These are phyloP conservation scores for Drosophila guanche DNA, from an alignment of 1,140 invertebrate genomes.

Conservation along the genomic window DNA sequence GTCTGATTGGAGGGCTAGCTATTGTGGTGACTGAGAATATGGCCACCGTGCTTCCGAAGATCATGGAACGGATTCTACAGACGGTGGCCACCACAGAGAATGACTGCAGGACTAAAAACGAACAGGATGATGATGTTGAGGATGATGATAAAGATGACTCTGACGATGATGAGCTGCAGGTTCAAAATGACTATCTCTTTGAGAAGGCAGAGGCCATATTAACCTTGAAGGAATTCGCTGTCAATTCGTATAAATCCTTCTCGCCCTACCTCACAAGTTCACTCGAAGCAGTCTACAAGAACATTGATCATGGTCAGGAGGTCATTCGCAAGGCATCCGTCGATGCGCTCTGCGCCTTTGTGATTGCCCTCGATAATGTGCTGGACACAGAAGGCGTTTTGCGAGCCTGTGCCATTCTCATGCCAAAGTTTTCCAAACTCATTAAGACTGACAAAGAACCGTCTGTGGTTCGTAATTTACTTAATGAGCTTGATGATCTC, in stretches of 20 bases:
- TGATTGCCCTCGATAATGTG: slow-evolving; percentile 86
- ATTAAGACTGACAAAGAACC: slow-evolving; percentile 88
- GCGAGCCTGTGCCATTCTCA: slow-evolving; percentile 84
- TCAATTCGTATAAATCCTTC: slow-evolving; percentile 87
- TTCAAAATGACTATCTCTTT: slow-evolving; percentile 90
- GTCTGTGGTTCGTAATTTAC: slow-evolving; percentile 87
- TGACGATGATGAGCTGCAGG: slow-evolving; percentile 84
- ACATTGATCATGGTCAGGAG: slow-evolving; percentile 88
- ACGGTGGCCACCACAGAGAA: slow-evolving; percentile 87
- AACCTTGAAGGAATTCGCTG: slow-evolving; percentile 89
- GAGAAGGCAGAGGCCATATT: slow-evolving; percentile 92
- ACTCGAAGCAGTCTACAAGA: slow-evolving; percentile 88
- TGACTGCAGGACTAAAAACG: slow-evolving; percentile 67
- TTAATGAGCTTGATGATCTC: slow-evolving; percentile 87
- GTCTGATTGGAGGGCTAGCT: slow-evolving; percentile 88
- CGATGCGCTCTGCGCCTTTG: slow-evolving; percentile 88
- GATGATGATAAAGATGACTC: slow-evolving; percentile 74
- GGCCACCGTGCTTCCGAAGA: slow-evolving; percentile 86
- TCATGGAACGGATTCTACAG: slow-evolving; percentile 88
- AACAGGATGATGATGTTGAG: slow-evolving; percentile 83
- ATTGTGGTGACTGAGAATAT: slow-evolving; percentile 89
- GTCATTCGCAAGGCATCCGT: slow-evolving; percentile 88
- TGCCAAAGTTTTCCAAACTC: slow-evolving; percentile 88
- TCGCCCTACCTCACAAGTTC: slow-evolving; percentile 88
- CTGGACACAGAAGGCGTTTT: slow-evolving; percentile 84